These are phyloP conservation scores for Eupithecia subfuscata DNA, from an alignment of 2,888 invertebrate species.

Conservation along the genomic window DNA sequence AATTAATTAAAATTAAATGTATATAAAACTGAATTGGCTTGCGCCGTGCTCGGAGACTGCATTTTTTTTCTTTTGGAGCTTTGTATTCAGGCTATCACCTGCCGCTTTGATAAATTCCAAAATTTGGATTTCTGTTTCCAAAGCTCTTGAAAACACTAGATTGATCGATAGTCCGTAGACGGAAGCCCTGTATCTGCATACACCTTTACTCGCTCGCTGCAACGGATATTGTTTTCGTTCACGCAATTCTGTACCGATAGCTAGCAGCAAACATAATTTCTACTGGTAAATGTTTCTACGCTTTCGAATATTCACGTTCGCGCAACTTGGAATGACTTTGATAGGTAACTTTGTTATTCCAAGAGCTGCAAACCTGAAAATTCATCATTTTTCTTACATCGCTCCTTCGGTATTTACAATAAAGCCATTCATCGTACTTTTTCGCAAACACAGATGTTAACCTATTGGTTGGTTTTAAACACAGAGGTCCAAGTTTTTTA, in stretches of 20 bases:
- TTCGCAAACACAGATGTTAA: no score
- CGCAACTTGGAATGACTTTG: not conserved
- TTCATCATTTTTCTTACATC: not conserved
- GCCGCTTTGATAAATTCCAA: no score
- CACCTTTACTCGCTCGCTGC: conserved; percentile 17
- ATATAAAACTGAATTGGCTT: no score
- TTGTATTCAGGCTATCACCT: no score
- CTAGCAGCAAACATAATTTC: conserved; percentile 21
- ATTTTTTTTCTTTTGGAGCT: no score
- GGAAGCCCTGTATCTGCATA: conserved; percentile 8
- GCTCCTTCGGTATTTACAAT: no score
- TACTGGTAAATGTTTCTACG: not conserved
- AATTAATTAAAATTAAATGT: no score
- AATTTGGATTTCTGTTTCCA: not conserved
- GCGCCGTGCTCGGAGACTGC: no score
- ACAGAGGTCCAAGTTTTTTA: no score
- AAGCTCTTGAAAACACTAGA: not conserved
- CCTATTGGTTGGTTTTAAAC: no score
- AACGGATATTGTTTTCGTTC: conserved; percentile 48
- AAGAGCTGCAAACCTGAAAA: not conserved
- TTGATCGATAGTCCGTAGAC: not conserved
- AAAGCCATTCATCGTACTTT: no score
- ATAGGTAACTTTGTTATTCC: not conserved
- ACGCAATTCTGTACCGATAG: conserved; percentile 38
- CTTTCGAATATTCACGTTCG: not conserved